phyloP scores from a whole-genome alignment of 2,113 vertebrate species.

The Equus przewalskii region DNA sequence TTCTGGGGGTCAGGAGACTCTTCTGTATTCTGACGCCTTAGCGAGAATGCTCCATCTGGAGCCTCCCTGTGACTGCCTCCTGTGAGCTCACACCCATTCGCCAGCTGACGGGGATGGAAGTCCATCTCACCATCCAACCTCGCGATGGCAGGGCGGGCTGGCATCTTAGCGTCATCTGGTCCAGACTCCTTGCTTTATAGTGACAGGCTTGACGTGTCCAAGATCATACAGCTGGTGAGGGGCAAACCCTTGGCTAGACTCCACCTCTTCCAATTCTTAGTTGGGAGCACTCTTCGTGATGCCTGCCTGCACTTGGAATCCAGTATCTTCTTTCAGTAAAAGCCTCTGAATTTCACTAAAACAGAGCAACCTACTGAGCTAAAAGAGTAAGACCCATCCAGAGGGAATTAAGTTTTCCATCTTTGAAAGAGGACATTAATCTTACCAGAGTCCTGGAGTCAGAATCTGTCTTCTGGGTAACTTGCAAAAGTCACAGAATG shows the following conservation, averaged over 20 bases:
- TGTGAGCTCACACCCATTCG: neutral
- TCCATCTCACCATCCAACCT: neutral
- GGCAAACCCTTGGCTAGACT: neutral
- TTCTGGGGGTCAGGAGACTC: neutral
- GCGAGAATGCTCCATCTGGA: neutral
- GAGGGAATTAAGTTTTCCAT: neutral
- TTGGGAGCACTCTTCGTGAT: neutral
- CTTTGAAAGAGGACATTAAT: neutral
- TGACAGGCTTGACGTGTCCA: neutral
- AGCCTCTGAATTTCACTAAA: neutral
- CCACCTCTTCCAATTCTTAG: neutral
- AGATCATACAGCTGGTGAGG: neutral
- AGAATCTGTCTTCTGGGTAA: neutral
- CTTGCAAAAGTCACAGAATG: neutral
- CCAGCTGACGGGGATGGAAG: neutral
- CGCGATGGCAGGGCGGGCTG: neutral
- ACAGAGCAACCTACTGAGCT: neutral
- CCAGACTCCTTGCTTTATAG: neutral
- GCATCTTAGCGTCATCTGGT: neutral
- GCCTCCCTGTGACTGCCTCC: neutral
- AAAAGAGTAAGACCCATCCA: neutral
- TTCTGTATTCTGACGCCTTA: neutral
- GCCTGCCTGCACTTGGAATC: neutral
- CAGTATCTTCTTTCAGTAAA: neutral
- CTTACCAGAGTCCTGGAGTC: neutral